Evolutionary conservation across 2,113 vertebrate species (phyloP).

Genomic region (Ictalurus furcatus): DNA sequence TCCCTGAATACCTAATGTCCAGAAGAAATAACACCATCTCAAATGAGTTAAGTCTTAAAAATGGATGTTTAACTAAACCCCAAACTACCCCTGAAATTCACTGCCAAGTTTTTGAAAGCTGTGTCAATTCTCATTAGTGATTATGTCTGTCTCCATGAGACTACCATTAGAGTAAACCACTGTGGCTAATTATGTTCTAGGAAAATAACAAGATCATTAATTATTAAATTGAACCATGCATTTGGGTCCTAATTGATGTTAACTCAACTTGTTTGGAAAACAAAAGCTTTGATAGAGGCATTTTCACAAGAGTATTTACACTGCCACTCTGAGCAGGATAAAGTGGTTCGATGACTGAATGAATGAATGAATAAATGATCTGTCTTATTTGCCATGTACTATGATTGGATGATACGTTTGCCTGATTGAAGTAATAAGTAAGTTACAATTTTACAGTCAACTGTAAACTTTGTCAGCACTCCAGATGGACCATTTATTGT

Average conservation of each 20-base stretch:
- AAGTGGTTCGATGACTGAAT: background rate
- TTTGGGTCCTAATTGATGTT: slow-evolving; percentile 42
- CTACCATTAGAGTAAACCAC: slow-evolving; percentile 28
- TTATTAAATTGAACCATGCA: slow-evolving; percentile 38
- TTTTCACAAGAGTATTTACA: slow-evolving; percentile 18
- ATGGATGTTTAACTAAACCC: background rate
- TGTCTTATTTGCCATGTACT: background rate
- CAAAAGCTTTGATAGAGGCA: slow-evolving; percentile 14
- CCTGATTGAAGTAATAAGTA: background rate
- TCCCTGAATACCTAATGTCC: background rate
- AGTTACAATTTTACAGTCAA: background rate
- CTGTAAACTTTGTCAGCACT: background rate
- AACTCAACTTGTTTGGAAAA: slow-evolving; percentile 37
- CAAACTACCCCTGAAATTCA: background rate
- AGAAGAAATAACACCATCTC: background rate
- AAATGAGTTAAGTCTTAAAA: background rate
- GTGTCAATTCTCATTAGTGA: background rate
- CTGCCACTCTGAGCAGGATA: background rate
- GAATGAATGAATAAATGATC: background rate
- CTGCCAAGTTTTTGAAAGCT: background rate
- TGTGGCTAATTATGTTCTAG: slow-evolving; percentile 39
- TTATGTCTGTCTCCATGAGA: background rate
- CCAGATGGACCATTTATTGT: background rate
- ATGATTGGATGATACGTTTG: background rate
- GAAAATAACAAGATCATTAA: slow-evolving; percentile 44